phyloP scores from a whole-genome alignment of 2,888 invertebrate species.

The Caprella mutica region DNA sequence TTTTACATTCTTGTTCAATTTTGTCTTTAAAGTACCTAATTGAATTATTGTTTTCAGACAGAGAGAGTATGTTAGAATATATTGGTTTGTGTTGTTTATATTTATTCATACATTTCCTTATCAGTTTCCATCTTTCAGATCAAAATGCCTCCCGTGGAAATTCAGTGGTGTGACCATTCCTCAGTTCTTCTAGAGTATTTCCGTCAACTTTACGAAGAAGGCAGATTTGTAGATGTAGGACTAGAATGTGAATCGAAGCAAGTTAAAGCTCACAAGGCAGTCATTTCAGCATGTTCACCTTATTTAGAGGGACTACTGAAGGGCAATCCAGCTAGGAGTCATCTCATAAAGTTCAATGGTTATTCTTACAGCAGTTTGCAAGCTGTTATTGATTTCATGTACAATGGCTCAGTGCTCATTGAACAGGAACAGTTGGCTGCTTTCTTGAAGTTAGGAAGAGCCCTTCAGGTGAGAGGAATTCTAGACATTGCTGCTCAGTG shows the following conservation, averaged over 20 bases:
- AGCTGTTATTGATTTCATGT: slow-evolving; percentile 34
- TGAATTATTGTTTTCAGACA: too few species aligned
- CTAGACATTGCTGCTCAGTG: slow-evolving; percentile 33
- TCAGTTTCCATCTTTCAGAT: too few species aligned
- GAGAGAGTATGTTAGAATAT: too few species aligned
- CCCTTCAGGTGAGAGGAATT: slow-evolving; percentile 33
- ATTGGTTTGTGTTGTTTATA: too few species aligned
- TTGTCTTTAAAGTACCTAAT: too few species aligned
- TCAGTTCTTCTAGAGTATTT: slow-evolving; percentile 30
- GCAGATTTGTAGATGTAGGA: slow-evolving; percentile 32
- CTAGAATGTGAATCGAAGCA: slow-evolving; percentile 31
- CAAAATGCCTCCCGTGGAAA: slow-evolving; percentile 33
- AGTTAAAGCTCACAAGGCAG: slow-evolving; percentile 33
- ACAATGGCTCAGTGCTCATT: slow-evolving; percentile 33
- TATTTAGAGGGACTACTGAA: slow-evolving; percentile 32
- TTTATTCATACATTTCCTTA: too few species aligned
- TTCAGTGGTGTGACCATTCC: slow-evolving; percentile 34
- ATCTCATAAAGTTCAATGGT: slow-evolving; percentile 33
- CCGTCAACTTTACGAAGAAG: slow-evolving; percentile 32
- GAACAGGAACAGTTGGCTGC: slow-evolving; percentile 32
- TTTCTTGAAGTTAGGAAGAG: slow-evolving; percentile 31
- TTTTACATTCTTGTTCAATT: too few species aligned
- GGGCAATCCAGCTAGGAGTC: slow-evolving; percentile 31
- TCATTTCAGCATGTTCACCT: slow-evolving; percentile 32
- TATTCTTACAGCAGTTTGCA: slow-evolving; percentile 31